A percentile compares a stretch with the other conserved stretches of the same genome.
These are phyloP conservation scores for Pipra filicauda DNA, from an alignment of 2,113 vertebrate species.

Conservation along the genomic window DNA sequence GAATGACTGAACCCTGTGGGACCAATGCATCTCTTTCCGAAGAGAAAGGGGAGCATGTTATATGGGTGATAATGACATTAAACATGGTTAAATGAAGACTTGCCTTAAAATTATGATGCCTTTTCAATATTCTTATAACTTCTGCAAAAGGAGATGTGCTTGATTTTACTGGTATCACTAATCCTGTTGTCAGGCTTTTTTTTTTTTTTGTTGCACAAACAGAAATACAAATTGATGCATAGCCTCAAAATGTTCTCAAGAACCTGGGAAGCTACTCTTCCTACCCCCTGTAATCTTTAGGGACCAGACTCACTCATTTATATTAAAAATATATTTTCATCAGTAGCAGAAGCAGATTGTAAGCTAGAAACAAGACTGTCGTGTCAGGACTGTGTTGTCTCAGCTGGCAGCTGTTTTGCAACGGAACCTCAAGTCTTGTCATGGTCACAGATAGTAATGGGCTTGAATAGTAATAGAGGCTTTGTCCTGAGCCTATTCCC, in stretches of 20 bases:
- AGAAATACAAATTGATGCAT: background rate
- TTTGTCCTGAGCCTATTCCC: background rate
- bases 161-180: background rate
- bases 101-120: background rate
- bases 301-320: background rate
- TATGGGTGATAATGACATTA: background rate
- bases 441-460: background rate
- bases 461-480: background rate
- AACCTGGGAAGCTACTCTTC: background rate
- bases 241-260: background rate
- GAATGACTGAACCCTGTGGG: background rate
- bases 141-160: background rate
- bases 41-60: background rate
- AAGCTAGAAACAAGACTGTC: background rate
- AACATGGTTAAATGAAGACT: background rate
- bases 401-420: background rate
- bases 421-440: background rate
- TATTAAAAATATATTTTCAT: background rate
- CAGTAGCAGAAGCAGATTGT: background rate
- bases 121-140: background rate
- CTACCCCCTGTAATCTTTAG: background rate
- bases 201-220: background rate
- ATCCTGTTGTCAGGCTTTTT: background rate
- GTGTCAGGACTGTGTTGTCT: accelerated
- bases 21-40: background rate